Percentiles rank a stretch among this genome's conserved stretches.
phyloP scores from a whole-genome alignment of 1,140 invertebrate genomes.

The Steinernema feltiae region DNA sequence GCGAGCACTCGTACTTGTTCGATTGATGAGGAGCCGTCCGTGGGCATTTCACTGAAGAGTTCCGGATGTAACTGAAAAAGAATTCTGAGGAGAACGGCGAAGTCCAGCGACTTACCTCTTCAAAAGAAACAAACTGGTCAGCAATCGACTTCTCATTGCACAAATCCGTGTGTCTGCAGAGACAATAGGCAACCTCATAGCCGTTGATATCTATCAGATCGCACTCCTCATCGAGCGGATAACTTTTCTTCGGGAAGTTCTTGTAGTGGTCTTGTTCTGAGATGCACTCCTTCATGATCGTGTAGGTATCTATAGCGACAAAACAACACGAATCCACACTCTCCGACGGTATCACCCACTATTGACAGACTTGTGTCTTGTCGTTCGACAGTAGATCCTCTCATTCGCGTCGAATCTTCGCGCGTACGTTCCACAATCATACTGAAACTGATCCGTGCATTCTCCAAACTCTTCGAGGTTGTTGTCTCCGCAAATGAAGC shows the following conservation, averaged over 20 bases:
- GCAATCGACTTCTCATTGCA: constrained; percentile 43
- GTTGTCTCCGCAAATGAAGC: constrained; percentile 43
- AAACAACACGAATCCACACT: no score
- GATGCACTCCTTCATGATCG: constrained; percentile 52
- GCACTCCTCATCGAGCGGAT: constrained; percentile 45
- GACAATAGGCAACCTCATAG: constrained; percentile 47
- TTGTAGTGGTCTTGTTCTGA: constrained; percentile 46
- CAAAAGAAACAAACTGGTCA: constrained; percentile 49
- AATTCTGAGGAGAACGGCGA: constrained; percentile 8
- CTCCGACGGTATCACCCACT: background rate
- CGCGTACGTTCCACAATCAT: constrained; percentile 43
- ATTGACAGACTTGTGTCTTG: constrained; percentile 33
- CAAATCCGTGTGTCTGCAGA: constrained; percentile 30
- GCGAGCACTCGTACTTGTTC: constrained; percentile 2
- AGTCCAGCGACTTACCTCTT: constrained; percentile 36
- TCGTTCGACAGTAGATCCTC: constrained; percentile 44
- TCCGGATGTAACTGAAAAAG: constrained; percentile 43
- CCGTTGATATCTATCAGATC: constrained; percentile 45
- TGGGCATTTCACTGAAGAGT: constrained; percentile 38
- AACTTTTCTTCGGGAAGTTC: constrained; percentile 46
- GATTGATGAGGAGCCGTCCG: background rate
- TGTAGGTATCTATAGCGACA: constrained; percentile 42
- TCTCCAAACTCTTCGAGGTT: constrained; percentile 44
- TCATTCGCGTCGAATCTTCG: constrained; percentile 29
- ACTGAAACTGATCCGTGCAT: constrained; percentile 42